Percentiles rank a stretch among this genome's conserved stretches.
These are phyloP conservation scores for Marmota monax DNA, from an alignment of 2,113 vertebrate species.

Conservation along the genomic window DNA sequence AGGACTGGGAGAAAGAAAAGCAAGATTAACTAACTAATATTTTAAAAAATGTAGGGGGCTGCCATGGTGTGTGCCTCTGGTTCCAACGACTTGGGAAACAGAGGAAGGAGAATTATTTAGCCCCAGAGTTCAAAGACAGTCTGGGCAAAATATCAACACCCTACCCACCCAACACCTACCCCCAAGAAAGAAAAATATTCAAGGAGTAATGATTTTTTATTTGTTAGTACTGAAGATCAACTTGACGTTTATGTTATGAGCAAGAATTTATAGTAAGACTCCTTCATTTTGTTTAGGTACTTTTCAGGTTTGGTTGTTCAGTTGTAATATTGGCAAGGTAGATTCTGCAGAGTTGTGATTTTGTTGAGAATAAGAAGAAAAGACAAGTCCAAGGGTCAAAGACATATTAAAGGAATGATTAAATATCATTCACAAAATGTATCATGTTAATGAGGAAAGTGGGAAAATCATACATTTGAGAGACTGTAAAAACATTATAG, in stretches of 20 bases:
- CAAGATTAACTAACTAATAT: not conserved
- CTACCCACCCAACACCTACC: not conserved
- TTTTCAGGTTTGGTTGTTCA: not conserved
- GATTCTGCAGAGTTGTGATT: not conserved
- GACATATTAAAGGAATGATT: not conserved
- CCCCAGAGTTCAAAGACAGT: not conserved
- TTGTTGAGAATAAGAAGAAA: not conserved
- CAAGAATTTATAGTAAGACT: not conserved
- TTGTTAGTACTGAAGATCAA: not conserved
- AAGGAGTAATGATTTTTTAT: not conserved
- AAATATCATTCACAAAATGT: not conserved
- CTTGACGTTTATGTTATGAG: not conserved
- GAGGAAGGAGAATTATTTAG: not conserved
- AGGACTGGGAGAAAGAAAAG: fast-evolving
- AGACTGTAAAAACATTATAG: not conserved
- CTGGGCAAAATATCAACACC: not conserved
- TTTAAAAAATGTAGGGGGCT: not conserved
- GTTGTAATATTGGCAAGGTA: not conserved
- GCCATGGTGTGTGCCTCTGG: not conserved
- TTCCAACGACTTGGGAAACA: not conserved
- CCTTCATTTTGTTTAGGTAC: not conserved
- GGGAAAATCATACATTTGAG: not conserved
- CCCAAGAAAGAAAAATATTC: not conserved
- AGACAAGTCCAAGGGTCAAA: not conserved
- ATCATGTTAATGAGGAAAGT: not conserved